A percentile compares a stretch with the other conserved stretches of the same genome.
These are phyloP conservation scores for Melanotaenia nigrans DNA, from an alignment of 2,797 vertebrate genomes.

Conservation along the genomic window DNA sequence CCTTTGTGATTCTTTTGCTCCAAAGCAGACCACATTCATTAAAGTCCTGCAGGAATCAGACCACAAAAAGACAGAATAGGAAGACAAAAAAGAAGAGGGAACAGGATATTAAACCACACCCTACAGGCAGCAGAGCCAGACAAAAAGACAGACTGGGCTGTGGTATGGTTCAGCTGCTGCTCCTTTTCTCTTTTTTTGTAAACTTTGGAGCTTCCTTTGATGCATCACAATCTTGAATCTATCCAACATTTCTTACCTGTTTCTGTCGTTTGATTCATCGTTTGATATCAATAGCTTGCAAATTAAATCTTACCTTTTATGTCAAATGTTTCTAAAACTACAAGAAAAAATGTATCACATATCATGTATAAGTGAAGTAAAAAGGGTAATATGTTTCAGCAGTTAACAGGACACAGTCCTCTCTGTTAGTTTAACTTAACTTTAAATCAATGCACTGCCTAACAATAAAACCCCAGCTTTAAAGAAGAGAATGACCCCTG, in stretches of 20 bases:
- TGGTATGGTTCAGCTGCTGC: conserved; percentile 33
- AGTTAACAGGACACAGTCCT: conserved; percentile 1
- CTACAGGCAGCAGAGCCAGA: conserved; percentile 62
- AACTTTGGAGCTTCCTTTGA: conserved; percentile 21
- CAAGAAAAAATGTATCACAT: conserved; percentile 10
- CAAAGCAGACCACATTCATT: conserved; percentile 39
- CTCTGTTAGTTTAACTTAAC: conserved; percentile 1
- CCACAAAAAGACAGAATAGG: conserved; percentile 31
- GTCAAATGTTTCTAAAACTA: conserved; percentile 25
- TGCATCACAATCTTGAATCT: conserved; percentile 22
- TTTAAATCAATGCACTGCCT: conserved; percentile 30
- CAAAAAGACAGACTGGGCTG: conserved; percentile 35
- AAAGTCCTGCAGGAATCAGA: conserved; percentile 38
- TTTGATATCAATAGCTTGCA: background rate
- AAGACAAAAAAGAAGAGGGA: conserved; percentile 54
- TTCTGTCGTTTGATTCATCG: background rate
- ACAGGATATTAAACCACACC: conserved; percentile 84
- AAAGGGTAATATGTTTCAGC: conserved; percentile 16
- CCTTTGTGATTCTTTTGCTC: conserved; percentile 2
- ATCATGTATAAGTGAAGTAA: conserved; percentile 18
- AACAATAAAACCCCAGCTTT: conserved; percentile 17
- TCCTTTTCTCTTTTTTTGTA: conserved; percentile 24
- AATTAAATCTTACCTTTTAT: background rate
- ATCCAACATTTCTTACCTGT: background rate
- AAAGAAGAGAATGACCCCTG: conserved; percentile 16